A percentile compares a stretch with the other conserved stretches of the same genome.
Conservation (phyloP, 2,888 invertebrate genomes). For the Ichneumoninae sp. region DNA sequence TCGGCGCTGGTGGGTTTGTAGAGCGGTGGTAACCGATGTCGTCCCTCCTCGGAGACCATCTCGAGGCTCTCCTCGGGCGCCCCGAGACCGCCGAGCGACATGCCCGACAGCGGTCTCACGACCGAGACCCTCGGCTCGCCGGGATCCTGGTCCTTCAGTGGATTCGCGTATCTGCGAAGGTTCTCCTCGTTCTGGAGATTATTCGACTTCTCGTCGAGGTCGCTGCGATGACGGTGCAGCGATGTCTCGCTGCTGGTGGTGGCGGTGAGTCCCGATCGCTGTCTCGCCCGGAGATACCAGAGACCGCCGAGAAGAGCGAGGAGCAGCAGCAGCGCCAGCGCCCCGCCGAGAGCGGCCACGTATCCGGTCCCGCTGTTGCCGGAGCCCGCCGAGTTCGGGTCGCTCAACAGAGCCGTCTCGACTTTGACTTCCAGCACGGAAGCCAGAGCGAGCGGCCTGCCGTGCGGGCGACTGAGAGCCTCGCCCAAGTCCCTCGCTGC, state of each 20-base stretch:
- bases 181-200: constrained; percentile 97
- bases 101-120: constrained; percentile 84
- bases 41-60: constrained; percentile 87
- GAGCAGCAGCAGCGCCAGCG: constrained; percentile 77
- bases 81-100: constrained; percentile 84
- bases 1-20: constrained; percentile 95
- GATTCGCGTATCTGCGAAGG: constrained; percentile 92
- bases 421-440: constrained; percentile 92
- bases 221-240: constrained; percentile 88
- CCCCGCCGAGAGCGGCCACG: constrained; percentile 80
- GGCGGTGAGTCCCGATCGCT: constrained; percentile 81
- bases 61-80: constrained; percentile 88
- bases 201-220: constrained; percentile 92
- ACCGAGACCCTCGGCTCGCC: constrained; percentile 86
- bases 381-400: constrained; percentile 74
- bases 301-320: constrained; percentile 79
- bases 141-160: constrained; percentile 88
- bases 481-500: constrained; percentile 94
- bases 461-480: constrained; percentile 87
- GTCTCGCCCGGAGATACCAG: constrained; percentile 79
- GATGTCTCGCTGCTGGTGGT: constrained; percentile 83
- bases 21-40: constrained; percentile 86
- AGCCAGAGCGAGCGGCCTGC: constrained; percentile 88
- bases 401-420: constrained; percentile 89
- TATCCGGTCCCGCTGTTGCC: constrained; percentile 74